These are phyloP conservation scores for Oeneis ivallda DNA, from an alignment of 2,888 invertebrate species.

Conservation along the genomic window DNA sequence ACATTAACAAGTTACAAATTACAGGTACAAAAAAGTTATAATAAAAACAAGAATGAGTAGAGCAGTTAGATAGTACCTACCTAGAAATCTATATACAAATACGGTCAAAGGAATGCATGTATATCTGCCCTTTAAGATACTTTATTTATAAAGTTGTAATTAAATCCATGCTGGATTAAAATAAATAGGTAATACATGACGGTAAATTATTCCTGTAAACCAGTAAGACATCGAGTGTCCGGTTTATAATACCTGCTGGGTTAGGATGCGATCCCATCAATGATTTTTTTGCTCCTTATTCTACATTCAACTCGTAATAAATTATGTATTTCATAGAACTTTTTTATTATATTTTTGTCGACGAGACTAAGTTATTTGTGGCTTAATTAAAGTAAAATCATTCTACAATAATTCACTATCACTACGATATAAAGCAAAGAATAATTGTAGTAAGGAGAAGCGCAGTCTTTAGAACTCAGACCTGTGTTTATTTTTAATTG, in stretches of 20 bases:
- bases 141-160: neutral
- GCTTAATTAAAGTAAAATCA: neutral
- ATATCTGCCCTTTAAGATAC: neutral
- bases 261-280: neutral
- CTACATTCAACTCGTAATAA: neutral
- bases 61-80: no score
- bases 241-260: neutral
- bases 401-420: no score
- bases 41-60: no score
- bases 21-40: no score
- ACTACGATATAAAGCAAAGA: no score
- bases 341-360: neutral
- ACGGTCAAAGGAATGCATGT: neutral
- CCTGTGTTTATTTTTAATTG: no score
- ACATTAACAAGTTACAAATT: no score
- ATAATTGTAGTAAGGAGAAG: no score
- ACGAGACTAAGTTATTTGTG: neutral
- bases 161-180: neutral
- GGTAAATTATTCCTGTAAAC: neutral
- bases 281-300: neutral
- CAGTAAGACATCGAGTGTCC: slow-evolving; percentile 5
- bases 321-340: neutral
- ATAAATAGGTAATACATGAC: neutral
- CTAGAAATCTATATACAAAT: neutral
- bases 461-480: no score